phyloP scores from a whole-genome alignment of 2,113 vertebrate genomes.

The Eudyptes chrysolophus region DNA sequence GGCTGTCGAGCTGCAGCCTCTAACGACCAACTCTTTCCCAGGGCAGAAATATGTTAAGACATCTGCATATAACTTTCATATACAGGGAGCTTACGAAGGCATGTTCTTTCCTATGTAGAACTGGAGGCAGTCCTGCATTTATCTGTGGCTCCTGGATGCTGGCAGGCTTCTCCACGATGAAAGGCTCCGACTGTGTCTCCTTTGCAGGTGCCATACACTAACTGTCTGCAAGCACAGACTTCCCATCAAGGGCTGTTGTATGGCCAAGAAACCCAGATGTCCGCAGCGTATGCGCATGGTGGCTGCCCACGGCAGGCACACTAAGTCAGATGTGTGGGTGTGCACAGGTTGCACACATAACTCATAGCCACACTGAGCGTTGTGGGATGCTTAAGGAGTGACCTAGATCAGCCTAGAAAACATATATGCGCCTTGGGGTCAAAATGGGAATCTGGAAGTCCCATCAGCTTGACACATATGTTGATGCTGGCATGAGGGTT shows the following conservation, averaged over 20 bases:
- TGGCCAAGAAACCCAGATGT: conserved; percentile 48
- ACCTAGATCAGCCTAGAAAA: neutral
- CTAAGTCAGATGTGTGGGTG: neutral
- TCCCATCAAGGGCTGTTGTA: neutral
- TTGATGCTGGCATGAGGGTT: neutral
- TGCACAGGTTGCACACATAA: neutral
- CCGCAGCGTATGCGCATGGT: neutral
- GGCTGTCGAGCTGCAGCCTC: neutral
- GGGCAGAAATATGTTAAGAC: neutral
- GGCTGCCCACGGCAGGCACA: neutral
- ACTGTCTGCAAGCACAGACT: conserved; percentile 20
- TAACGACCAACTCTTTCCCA: neutral
- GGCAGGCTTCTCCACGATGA: neutral
- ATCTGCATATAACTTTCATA: neutral
- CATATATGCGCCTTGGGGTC: rapidly evolving
- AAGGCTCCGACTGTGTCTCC: neutral
- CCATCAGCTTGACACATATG: neutral
- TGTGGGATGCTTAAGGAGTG: neutral
- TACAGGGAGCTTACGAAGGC: rapidly evolving
- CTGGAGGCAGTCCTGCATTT: neutral
- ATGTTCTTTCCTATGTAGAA: neutral
- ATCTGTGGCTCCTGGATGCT: neutral
- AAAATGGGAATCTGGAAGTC: neutral
- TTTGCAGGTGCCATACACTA: neutral
- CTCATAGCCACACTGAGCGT: neutral